Evolutionary conservation across 1,140 invertebrate genomes (phyloP).

Genomic region (Dendroctonus ponderosae): DNA sequence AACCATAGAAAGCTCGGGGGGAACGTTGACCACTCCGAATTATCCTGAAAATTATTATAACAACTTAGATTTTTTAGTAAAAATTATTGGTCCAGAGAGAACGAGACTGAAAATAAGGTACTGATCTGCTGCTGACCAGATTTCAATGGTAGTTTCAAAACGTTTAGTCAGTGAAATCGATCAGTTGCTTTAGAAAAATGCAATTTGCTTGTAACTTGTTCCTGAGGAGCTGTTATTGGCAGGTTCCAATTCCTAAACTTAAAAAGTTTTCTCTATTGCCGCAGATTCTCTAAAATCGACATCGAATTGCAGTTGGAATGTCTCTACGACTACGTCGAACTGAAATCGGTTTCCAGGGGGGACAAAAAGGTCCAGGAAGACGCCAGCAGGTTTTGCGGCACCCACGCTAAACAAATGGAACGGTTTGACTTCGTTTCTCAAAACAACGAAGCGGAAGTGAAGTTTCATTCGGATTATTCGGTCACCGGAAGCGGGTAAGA

Average conservation of each 20-base stretch:
- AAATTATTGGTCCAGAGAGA: slow-evolving; percentile 59
- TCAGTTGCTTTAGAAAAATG: too few relatives aligned
- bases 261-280: neutral
- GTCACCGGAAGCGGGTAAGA: slow-evolving; percentile 58
- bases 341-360: slow-evolving; percentile 43
- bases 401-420: slow-evolving; percentile 55
- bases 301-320: slow-evolving; percentile 72
- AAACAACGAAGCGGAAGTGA: slow-evolving; percentile 59
- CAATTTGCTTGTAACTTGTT: too few relatives aligned
- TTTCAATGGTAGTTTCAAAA: too few relatives aligned
- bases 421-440: slow-evolving; percentile 62
- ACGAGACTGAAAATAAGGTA: slow-evolving; percentile 61
- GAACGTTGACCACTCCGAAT: slow-evolving; percentile 60
- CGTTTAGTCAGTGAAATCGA: too few relatives aligned
- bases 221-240: too few relatives aligned
- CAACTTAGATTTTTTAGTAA: slow-evolving; percentile 65
- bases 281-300: slow-evolving; percentile 63
- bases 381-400: slow-evolving; percentile 57
- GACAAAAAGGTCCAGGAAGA: slow-evolving; percentile 17
- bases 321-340: slow-evolving; percentile 72
- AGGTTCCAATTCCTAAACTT: too few relatives aligned
- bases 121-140: too few relatives aligned
- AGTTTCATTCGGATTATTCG: slow-evolving; percentile 72
- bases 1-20: slow-evolving; percentile 56
- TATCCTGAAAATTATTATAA: slow-evolving; percentile 67